phyloP scores from a whole-genome alignment of 2,113 vertebrate genomes.

The Clarias gariepinus region DNA sequence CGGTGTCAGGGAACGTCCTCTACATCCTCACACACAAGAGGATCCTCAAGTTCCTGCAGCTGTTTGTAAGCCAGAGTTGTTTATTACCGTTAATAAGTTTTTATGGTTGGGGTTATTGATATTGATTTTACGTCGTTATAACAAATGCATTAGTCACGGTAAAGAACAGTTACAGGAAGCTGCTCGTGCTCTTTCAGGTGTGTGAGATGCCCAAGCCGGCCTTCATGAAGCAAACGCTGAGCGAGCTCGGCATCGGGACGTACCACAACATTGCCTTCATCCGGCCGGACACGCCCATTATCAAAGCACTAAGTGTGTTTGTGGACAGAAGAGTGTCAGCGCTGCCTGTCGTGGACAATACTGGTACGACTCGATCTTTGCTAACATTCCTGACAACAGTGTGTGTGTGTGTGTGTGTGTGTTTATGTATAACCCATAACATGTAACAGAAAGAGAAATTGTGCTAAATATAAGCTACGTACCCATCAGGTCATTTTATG shows the following conservation, averaged over 20 bases:
- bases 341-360: constrained; percentile 91
- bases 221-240: constrained; percentile 94
- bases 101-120: not conserved
- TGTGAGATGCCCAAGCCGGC: constrained; percentile 98
- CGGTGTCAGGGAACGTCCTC: constrained; percentile 97
- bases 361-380: constrained; percentile 70
- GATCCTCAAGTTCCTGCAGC: constrained; percentile 99
- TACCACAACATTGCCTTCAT: constrained; percentile 96
- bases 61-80: constrained; percentile 87
- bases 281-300: constrained; percentile 95
- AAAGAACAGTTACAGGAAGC: not conserved
- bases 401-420: too few relatives aligned
- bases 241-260: constrained; percentile 93
- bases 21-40: constrained; percentile 99
- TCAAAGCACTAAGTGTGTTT: constrained; percentile 96
- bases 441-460: not conserved
- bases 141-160: not conserved
- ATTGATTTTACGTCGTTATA: not conserved
- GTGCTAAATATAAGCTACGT: not conserved
- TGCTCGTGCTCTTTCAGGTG: constrained; percentile 73
- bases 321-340: constrained; percentile 95
- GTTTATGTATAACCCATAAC: not conserved
- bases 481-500: not conserved
- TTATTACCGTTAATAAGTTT: not conserved
- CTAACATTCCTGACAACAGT: not conserved